Evolutionary conservation across 92 coral and sea anemone genomes (phyloP).

Genomic region (Epizoanthus fatuus): DNA sequence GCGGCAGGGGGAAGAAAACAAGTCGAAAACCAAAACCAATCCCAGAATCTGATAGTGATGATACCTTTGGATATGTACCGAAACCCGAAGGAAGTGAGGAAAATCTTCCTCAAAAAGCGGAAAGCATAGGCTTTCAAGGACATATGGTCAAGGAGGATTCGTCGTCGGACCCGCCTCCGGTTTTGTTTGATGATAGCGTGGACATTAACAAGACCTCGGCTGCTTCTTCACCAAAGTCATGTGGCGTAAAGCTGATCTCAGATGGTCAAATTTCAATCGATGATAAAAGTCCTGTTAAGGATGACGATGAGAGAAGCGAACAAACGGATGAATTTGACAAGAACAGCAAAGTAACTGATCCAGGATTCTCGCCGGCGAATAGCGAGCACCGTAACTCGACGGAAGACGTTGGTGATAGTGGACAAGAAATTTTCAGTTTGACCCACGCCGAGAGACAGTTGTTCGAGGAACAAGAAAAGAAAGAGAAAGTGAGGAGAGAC

Average conservation of each 20-base stretch:
- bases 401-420: slow-evolving; percentile 76
- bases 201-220: slow-evolving; percentile 22
- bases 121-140: slow-evolving; percentile 9
- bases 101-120: neutral
- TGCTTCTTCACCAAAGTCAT: neutral
- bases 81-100: slow-evolving; percentile 18
- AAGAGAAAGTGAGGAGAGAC: slow-evolving; percentile 75
- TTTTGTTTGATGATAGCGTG: slow-evolving; percentile 44
- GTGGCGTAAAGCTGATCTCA: neutral
- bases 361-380: neutral
- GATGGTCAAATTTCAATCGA: neutral
- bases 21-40: slow-evolving; percentile 48
- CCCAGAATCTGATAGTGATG: slow-evolving; percentile 69
- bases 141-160: slow-evolving; percentile 40
- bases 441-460: slow-evolving; percentile 65
- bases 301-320: slow-evolving; percentile 6
- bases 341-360: slow-evolving; percentile 1
- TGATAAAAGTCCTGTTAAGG: neutral
- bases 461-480: slow-evolving; percentile 77
- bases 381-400: slow-evolving; percentile 50
- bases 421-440: slow-evolving; percentile 74
- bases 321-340: neutral
- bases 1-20: slow-evolving; percentile 78
- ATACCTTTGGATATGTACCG: slow-evolving; percentile 21
- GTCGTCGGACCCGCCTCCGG: slow-evolving; percentile 41